Evolutionary conservation across 2,113 vertebrate species (phyloP), one percentile per base, ranked within the genome.

Genomic region (Psilopsiagon aymara): DNA sequence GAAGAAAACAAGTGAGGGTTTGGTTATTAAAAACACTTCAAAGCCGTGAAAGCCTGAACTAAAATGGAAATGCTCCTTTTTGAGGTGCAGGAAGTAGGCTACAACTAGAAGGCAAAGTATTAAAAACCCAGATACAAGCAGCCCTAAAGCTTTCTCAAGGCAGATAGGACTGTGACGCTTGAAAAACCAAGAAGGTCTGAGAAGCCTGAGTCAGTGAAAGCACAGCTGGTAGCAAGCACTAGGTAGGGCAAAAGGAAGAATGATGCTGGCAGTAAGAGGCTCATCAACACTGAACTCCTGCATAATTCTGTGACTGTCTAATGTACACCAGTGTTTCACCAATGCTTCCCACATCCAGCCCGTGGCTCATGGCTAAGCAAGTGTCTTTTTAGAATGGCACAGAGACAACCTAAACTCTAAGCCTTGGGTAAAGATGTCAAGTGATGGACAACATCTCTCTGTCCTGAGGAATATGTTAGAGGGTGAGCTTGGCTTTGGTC

Each of bases 291-390:
- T 86, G 64, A 77, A 10, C 11, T 51, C 14, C 35, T 76, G 18
- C 7, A 4, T 9, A 18, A 24, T 35, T 59, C 33, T 35, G 20
- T 59, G 57, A 59, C 13, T 10, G 33, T 35, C 9, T 59, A 35
- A 39, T 0, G 6, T 5, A 29, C 11, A 59, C 15, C 29, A 33
- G 8, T 3, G 4, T 62, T 55, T 81, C 68, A 82, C 27, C 47
- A 51, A 1, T 4, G 28, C 13, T 59, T n/a, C 51, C 46, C 27
- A 55, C 0, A 4, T 10, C 16, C 25, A 78, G 43, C 9, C 28
- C 3, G 5, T 3, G 16, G n/a, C 46, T 92, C 41, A 25, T 6
- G 37, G 37, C 33, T 64, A 33, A 75, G 51, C 35, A 64, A 9
- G 7, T 53, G 1, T 13, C 10, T 68, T 35, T 52, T 55, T 11